Percentiles rank a stretch among this genome's conserved stretches.
Conservation (phyloP, 1,140 invertebrate species). For the Mycetomoellerius zeteki region DNA sequence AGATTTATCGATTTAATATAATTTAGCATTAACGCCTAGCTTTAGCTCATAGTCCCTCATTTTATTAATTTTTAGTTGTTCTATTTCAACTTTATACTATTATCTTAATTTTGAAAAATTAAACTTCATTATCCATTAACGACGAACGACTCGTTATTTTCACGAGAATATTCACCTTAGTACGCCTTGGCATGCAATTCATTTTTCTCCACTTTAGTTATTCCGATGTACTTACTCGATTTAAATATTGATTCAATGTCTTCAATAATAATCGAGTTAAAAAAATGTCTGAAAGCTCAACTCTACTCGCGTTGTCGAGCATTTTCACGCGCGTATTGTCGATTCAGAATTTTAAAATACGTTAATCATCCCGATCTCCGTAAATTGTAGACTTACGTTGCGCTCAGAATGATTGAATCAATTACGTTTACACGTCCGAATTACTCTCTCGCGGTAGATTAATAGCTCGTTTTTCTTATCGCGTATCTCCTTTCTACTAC, state of each 20-base stretch:
- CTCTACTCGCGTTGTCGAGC: neutral
- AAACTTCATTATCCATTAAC: conserved; percentile 6
- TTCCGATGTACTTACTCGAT: neutral
- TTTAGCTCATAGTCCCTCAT: too few species aligned
- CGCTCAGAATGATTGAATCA: neutral
- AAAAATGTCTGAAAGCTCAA: conserved; percentile 15
- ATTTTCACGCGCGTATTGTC: neutral
- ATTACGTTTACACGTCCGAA: conserved; percentile 34
- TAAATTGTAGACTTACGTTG: conserved; percentile 21
- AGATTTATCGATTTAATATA: too few species aligned
- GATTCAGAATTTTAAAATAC: neutral
- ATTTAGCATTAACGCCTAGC: too few species aligned
- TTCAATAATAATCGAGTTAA: neutral
- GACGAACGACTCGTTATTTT: neutral
- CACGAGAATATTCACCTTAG: neutral
- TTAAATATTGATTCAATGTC: conserved; percentile 7
- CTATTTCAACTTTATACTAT: too few species aligned
- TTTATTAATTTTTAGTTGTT: too few species aligned
- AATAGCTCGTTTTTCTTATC: conserved; percentile 71
- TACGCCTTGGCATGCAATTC: neutral
- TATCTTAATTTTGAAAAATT: neutral
- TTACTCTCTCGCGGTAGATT: conserved; percentile 63
- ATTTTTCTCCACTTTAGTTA: neutral
- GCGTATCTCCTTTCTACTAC: conserved; percentile 54
- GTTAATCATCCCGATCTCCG: neutral